Evolutionary conservation across 2,797 vertebrate species (phyloP).

Genomic region (Hippopotamyrus pictus): DNA sequence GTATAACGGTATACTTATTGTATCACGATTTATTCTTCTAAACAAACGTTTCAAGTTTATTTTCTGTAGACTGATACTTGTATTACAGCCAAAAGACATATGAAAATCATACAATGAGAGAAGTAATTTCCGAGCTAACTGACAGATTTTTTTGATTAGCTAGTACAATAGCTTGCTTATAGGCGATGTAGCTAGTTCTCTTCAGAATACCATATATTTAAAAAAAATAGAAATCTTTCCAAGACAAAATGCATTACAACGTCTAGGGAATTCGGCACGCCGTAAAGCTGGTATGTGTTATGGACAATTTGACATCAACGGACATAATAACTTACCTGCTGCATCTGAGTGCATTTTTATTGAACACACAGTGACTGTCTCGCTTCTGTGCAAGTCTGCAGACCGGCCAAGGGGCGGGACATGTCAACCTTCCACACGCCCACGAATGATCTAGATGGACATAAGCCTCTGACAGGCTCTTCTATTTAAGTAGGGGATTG

Average conservation of each 20-base stretch:
- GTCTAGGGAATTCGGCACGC: constrained; percentile 10
- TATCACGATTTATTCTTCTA: neutral
- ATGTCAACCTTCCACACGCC: constrained; percentile 49
- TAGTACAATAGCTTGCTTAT: constrained; percentile 37
- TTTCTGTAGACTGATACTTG: neutral
- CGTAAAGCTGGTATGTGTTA: neutral
- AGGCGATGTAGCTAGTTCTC: constrained; percentile 35
- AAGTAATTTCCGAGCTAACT: constrained; percentile 32
- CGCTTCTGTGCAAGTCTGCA: constrained; percentile 65
- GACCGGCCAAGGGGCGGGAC: constrained; percentile 74
- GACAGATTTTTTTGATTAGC: constrained; percentile 29
- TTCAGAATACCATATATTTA: constrained; percentile 25
- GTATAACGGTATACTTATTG: constrained; percentile 5
- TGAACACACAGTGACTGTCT: constrained; percentile 72
- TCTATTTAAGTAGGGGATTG: constrained; percentile 36
- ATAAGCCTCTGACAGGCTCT: neutral
- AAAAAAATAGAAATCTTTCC: constrained; percentile 21
- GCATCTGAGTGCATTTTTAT: constrained; percentile 99
- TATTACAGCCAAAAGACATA: constrained; percentile 47
- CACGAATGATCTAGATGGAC: constrained; percentile 42
- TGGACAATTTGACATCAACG: constrained; percentile 34
- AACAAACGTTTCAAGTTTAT: neutral
- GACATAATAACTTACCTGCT: constrained; percentile 86
- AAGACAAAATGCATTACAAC: constrained; percentile 19
- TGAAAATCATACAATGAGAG: constrained; percentile 62